Base-by-base conservation (phyloP, 2,797 vertebrate genomes). In the Clarias pachynema region DNA sequence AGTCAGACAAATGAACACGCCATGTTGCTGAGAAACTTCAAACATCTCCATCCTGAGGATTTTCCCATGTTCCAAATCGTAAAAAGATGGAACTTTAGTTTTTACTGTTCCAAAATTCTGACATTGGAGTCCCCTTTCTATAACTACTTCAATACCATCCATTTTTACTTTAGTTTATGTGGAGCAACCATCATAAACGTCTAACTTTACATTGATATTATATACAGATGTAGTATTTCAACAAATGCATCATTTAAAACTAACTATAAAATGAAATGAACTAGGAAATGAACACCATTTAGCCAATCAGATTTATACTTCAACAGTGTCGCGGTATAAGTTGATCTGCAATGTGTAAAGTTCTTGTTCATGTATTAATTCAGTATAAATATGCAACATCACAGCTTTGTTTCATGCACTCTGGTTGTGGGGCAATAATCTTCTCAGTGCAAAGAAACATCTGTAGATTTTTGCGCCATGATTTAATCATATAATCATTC, bases 401-500 rank as follows among this genome's bases (percentile, higher is more conserved):
- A 65, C 16, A 14, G 40, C 60, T 37, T 31, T 34, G 44, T 75
- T 74, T 84, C 29, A 37, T 69, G 63, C 20, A 1, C 5, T 16
- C 66, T 16, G 68, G 20, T 59, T 44, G 66, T 3, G 72, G 73
- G 59, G 59, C 44, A 75, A 26, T 24, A 29, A 53, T 22, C 31
- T 24, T 34, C 59, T 31, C 59, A 31, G 31, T 24, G 34, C 40
- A 16, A 73, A 12, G 44, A 60, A 72, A 22, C n/a, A 26, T 56
- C 59, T 74, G 70, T 24, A 66, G 14, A 57, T 57, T 40, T 56
- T 86, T 86, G 49, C 65, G 57, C 62, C 18, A 31, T 63, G 79
- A 77, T 82, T 82, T 77, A 63, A 82, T 86, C 34, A 15, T 68
- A 26, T 77, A 68, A 86, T 31, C 37, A 65, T 66, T 74, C 29